Conservation (phyloP, 2,797 vertebrate species). For the Acipenser transmontanus region DNA sequence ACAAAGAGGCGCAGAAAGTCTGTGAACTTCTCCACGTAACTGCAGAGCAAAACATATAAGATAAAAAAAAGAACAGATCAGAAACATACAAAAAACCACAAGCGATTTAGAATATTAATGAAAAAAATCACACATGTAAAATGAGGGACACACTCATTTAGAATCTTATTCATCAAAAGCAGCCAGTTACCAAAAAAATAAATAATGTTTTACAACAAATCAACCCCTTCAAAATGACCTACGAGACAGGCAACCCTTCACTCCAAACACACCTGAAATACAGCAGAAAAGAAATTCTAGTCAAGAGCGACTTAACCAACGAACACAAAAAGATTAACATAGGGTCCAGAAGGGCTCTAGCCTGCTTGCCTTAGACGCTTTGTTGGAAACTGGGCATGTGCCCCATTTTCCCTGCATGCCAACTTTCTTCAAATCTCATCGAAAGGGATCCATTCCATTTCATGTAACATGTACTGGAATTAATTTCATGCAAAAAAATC, state of each 20-base stretch:
- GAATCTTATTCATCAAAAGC: slow-evolving; percentile 2
- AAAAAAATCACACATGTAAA: slow-evolving; percentile 5
- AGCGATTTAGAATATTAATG: background rate
- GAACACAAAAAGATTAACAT: slow-evolving; percentile 21
- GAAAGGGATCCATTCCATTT: too few relatives aligned
- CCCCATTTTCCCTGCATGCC: too few relatives aligned
- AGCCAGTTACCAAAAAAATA: slow-evolving; percentile 13
- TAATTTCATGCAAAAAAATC: too few relatives aligned
- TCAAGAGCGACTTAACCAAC: slow-evolving; percentile 48
- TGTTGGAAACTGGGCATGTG: too few relatives aligned
- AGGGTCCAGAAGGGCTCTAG: background rate
- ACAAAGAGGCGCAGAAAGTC: slow-evolving; percentile 96
- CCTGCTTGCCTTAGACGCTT: too few relatives aligned
- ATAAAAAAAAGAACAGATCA: slow-evolving; percentile 2
- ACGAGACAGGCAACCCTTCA: slow-evolving; percentile 54
- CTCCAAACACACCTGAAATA: slow-evolving; percentile 59
- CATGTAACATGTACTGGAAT: too few relatives aligned
- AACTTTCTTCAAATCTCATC: too few relatives aligned
- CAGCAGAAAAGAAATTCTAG: slow-evolving; percentile 52
- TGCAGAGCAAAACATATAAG: slow-evolving; percentile 39
- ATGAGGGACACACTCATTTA: slow-evolving; percentile 3
- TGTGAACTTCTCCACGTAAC: slow-evolving; percentile 97
- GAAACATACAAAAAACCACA: background rate
- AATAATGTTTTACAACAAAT: slow-evolving; percentile 10
- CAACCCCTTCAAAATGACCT: slow-evolving; percentile 58